Percentiles rank a stretch among this genome's conserved stretches.
Conservation (phyloP, 2,888 invertebrate species). For the Diplazon laetatorius region DNA sequence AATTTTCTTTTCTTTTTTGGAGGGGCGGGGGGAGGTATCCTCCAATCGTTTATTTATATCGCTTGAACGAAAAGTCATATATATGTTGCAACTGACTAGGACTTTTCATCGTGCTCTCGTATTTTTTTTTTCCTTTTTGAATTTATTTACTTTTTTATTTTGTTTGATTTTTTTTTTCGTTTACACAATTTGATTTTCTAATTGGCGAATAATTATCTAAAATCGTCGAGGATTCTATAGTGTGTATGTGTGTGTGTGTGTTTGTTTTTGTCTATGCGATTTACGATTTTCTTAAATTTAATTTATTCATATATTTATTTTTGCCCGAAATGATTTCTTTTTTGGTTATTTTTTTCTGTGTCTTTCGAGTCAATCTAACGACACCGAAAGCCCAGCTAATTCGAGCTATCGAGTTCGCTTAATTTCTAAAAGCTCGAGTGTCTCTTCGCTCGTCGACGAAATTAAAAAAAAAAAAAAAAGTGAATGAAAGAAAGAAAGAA, state of each 20-base stretch:
- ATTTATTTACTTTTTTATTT: not conserved
- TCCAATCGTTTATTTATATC: slow-evolving; percentile 14
- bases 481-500: slow-evolving; percentile 7
- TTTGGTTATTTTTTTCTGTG: no score
- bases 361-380: slow-evolving; percentile 24
- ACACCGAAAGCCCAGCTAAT: slow-evolving; percentile 46
- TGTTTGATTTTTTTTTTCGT: not conserved
- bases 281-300: not conserved
- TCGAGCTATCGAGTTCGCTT: slow-evolving; percentile 43
- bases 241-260: slow-evolving; percentile 7
- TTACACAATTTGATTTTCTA: slow-evolving; percentile 1
- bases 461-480: no score
- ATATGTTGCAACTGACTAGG: slow-evolving; percentile 2
- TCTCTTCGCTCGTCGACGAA: slow-evolving; percentile 10
- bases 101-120: slow-evolving; percentile 22
- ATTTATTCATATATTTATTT: slow-evolving; percentile 25
- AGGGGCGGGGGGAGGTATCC: no score
- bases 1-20: slow-evolving; percentile 5
- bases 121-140: slow-evolving; percentile 1
- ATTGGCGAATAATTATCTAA: slow-evolving; percentile 14
- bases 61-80: slow-evolving; percentile 9
- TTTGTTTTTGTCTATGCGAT: slow-evolving; percentile 12
- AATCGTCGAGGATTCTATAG: slow-evolving; percentile 20
- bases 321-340: slow-evolving; percentile 26
- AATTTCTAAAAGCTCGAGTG: slow-evolving; percentile 45